Base-by-base conservation (phyloP, 2,888 invertebrate genomes). In the Trachelus stipa region DNA sequence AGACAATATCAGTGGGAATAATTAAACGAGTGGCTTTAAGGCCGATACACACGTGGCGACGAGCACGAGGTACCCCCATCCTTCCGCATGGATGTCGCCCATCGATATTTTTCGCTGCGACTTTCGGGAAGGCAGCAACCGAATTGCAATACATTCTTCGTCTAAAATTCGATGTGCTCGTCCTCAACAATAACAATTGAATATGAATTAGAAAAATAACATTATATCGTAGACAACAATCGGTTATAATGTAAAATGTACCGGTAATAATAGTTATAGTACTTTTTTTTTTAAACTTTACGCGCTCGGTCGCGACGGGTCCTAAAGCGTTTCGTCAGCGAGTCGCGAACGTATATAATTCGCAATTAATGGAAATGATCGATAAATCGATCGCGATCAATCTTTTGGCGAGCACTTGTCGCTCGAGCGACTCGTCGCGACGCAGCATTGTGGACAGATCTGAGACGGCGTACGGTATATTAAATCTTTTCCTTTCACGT, bases 121-220 rank as follows among this genome's bases (percentile, higher is more conserved):
- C 56, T 56, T 56, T 56, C 56, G 56, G 9, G 23, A 56, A 56
- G 56, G 56, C 23, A 56, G 56, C 56, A 23, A 56, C 23, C 23
- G 56, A 56, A 56, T 56, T 71, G 31, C 15, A 71, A 71, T 34
- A 34, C 34, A 34, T 85, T 79, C 81, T 84, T 83, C 84, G 83
- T 83, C 82, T 85, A 87, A 88, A 87, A 89, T 90, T 90, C 89
- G 89, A 90, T 90, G 90, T 90, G 87, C 87, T 87, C 86, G 86
- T 89, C 69, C 88, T 91, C 89, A 91, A 91, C 91, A 90, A 91
- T 91, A 91, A 91, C 91, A 91, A 90, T 91, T 88, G 87, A 91
- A 91, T 90, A 89, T 90, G 89, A 90, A 91, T 91, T 91, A 91
- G 90, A 91, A 91, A 91, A 91, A 91, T 91, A 91, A 91, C 90